Base-by-base conservation (phyloP, 2,113 vertebrate species). In the Poeciliopsis turrubarensis region DNA sequence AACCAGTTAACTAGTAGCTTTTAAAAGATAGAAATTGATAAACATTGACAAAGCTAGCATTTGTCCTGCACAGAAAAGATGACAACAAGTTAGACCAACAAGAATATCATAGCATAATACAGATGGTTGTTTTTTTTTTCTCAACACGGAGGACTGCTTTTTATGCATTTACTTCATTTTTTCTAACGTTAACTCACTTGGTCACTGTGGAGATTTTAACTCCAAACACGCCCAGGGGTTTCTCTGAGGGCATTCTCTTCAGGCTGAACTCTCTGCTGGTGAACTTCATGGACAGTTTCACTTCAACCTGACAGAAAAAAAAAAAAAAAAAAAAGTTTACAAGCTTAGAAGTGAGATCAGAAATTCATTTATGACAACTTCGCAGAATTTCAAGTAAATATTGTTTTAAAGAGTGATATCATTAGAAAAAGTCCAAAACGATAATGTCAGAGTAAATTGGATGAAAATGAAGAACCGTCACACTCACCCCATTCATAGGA, bases 221-320 rank as follows among this genome's bases (percentile, higher is more conserved):
- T 51, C 98, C 98, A 26, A 99, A 99, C 68, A 99, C 98, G 0
- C 98, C 98, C 0, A 97, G 95, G 81, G 97, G 97, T 72, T 97
- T 99, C 61, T 96, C 93, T 15, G 97, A 97, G 0, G 97, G 96
- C 95, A 97, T 96, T 82, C 96, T 95, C 84, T 99, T 99, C 88
- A 99, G 90, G 90, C 98, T 99, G 80, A 99, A 98, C 85, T 99
- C 98, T 37, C 98, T 94, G 75, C 97, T 99, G 73, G 96, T 98
- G 83, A 99, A 99, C 94, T 98, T 99, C 85, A 99, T 92, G 0
- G 97, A 99, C 3, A 99, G 92, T 82, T 99, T 99, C 78, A 99
- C 97, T 87, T 99, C 98, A 11, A 99, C 94, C 98, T 99, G 82
- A 78, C 80, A 29, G 66, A 26, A 65, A 62, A 73, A 60, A 34